These are phyloP conservation scores for Erythrolamprus reginae DNA, from an alignment of 2,113 vertebrate genomes.

Conservation along the genomic window DNA sequence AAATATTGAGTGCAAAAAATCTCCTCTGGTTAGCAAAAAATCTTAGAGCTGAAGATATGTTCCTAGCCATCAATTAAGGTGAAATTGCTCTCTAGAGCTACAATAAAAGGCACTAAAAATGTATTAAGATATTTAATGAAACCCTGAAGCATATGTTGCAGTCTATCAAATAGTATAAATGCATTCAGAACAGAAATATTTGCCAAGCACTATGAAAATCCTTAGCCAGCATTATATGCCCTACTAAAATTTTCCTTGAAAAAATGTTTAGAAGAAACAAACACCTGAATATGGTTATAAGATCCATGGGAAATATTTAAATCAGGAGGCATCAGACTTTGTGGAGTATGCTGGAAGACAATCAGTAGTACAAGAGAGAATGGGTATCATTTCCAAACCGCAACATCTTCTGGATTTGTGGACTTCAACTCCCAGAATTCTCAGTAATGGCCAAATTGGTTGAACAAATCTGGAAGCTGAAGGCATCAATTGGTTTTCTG, in stretches of 20 bases:
- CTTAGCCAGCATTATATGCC: background rate
- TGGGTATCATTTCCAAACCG: background rate
- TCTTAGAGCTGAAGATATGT: background rate
- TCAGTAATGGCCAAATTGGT: background rate
- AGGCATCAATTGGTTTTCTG: background rate
- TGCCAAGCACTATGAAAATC: conserved; percentile 15
- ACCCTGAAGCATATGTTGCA: conserved; percentile 42
- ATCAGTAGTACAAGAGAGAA: background rate
- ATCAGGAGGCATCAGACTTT: background rate
- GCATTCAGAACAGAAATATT: conserved; percentile 34
- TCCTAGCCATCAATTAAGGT: conserved; percentile 43
- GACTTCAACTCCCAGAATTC: background rate
- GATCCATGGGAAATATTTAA: background rate
- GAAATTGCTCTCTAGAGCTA: conserved; percentile 28
- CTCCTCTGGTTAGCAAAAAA: conserved; percentile 3
- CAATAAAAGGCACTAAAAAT: conserved; percentile 49
- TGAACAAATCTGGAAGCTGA: background rate
- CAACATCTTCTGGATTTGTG: background rate
- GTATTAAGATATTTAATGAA: conserved; percentile 53
- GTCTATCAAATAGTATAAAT: conserved; percentile 23
- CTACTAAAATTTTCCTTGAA: background rate
- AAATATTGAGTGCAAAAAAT: conserved; percentile 11
- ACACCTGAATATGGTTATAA: background rate
- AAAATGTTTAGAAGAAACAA: background rate
- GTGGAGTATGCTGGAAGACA: background rate